A percentile compares a stretch with the other conserved stretches of the same genome.
Evolutionary conservation across 2,113 vertebrate species (phyloP).

Genomic region (Syngnathus floridae): DNA sequence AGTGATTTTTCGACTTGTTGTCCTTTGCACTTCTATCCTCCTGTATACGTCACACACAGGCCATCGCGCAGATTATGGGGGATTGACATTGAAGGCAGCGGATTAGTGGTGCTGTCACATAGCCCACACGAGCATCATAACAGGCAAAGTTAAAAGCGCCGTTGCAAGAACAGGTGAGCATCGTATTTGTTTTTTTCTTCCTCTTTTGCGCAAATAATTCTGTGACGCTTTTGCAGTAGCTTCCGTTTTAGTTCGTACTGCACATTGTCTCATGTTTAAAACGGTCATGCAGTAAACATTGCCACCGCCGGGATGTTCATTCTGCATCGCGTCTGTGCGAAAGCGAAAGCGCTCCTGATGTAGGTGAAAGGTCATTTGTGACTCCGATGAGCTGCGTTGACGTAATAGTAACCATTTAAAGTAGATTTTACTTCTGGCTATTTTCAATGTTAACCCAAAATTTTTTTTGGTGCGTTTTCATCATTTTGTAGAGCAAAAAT

Average conservation of each 20-base stretch:
- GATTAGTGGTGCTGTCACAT: constrained; percentile 42
- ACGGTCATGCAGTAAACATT: neutral
- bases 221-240: neutral
- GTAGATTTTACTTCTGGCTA: too few species aligned
- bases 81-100: constrained; percentile 51
- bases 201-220: neutral
- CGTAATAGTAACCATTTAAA: too few species aligned
- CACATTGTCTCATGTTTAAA: neutral
- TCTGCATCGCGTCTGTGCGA: neutral
- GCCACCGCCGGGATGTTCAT: neutral
- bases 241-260: neutral
- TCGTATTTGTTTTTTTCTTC: neutral
- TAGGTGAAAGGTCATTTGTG: neutral
- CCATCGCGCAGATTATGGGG: constrained; percentile 42
- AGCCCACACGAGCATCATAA: neutral
- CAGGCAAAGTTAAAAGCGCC: neutral
- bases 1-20: neutral
- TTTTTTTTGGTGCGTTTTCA: too few species aligned
- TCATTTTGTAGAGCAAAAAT: neutral
- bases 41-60: constrained; percentile 10
- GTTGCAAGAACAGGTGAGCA: neutral
- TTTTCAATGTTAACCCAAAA: too few species aligned
- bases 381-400: too few species aligned
- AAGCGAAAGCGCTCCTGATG: neutral
- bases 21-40: neutral